Percentiles rank a stretch among this genome's conserved stretches.
Evolutionary conservation across 2,113 vertebrate genomes (phyloP).

Genomic region (Copsychus sechellarum): DNA sequence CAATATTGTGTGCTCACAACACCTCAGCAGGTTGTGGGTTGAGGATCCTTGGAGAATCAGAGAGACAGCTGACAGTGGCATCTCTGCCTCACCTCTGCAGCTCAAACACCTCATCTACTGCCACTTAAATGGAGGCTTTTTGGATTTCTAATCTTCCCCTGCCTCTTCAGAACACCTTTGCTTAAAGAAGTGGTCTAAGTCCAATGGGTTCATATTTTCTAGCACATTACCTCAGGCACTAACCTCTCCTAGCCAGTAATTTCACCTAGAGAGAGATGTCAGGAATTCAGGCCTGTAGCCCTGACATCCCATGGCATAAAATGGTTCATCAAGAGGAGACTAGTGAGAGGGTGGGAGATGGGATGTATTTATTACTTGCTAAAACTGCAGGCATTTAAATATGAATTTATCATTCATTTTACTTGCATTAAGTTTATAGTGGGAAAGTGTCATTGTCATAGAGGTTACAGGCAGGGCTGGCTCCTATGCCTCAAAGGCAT

Average conservation of each 20-base stretch:
- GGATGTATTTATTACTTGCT: background rate
- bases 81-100: conserved; percentile 2
- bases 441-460: background rate
- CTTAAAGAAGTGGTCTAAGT: conserved; percentile 71
- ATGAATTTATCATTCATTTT: background rate
- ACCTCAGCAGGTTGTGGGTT: conserved; percentile 74
- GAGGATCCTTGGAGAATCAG: conserved; percentile 83
- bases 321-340: background rate
- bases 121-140: background rate
- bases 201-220: background rate
- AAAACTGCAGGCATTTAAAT: background rate
- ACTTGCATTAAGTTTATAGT: background rate
- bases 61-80: conserved; percentile 44
- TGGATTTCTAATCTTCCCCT: background rate
- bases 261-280: background rate
- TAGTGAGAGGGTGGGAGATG: background rate
- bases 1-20: conserved; percentile 66
- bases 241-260: background rate
- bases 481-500: background rate
- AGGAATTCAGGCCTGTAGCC: background rate
- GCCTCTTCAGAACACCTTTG: conserved; percentile 64
- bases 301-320: background rate
- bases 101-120: background rate
- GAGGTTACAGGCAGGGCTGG: background rate
- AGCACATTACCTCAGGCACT: background rate